These are phyloP conservation scores for Nomia melanderi DNA, from an alignment of 1,140 invertebrate genomes.

Conservation along the genomic window DNA sequence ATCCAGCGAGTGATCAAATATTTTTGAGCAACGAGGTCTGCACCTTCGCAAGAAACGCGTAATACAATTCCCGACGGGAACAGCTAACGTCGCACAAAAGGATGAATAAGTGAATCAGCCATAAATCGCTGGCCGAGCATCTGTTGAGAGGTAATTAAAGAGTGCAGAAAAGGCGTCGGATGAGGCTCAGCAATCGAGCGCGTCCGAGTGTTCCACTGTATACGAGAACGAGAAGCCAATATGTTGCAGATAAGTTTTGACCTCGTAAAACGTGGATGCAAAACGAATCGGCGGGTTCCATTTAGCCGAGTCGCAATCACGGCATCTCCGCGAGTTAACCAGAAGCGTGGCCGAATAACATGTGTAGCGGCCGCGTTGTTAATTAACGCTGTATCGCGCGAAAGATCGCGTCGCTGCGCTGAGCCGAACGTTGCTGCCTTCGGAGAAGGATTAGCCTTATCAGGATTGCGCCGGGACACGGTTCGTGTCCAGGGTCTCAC, in stretches of 20 bases:
- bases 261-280: conserved; percentile 13
- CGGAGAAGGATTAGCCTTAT: conserved; percentile 5
- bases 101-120: not conserved
- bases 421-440: not conserved
- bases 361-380: conserved; percentile 36
- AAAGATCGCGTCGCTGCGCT: not conserved
- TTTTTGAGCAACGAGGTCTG: not conserved
- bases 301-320: conserved; percentile 19
- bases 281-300: conserved; percentile 12
- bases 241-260: conserved; percentile 3
- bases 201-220: not conserved
- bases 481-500: not conserved
- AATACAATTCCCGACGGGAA: not conserved
- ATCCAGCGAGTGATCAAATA: no score
- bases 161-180: not conserved
- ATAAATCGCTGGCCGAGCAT: not conserved
- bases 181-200: not conserved
- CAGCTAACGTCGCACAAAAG: not conserved
- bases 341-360: conserved; percentile 2
- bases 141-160: conserved; percentile 6
- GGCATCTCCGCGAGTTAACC: conserved; percentile 3
- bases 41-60: not conserved
- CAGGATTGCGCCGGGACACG: not conserved
- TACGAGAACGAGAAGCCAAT: not conserved
- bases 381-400: conserved; percentile 26